Evolutionary conservation across 2,888 invertebrate species (phyloP), one percentile per base, ranked within the genome.

Genomic region (Drosophila imparisetae): DNA sequence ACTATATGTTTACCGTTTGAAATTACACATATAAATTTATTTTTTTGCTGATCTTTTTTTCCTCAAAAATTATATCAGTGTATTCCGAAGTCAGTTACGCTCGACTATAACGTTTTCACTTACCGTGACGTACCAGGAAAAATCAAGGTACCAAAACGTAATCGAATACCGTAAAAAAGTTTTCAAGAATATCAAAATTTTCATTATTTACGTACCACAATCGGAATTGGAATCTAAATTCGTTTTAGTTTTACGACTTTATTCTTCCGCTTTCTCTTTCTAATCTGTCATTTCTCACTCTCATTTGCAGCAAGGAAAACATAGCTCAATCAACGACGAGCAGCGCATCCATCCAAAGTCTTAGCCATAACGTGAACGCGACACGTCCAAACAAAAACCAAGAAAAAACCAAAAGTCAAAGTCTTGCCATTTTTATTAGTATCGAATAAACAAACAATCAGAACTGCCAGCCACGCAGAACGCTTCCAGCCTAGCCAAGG

Each of bases 371-470:
- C 77, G 78, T 77, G 72, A 76, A 72, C 66, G 27, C 67, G 24
- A 80, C 55, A 52, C 81, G 81, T 78, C 78, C 78, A 80, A 67
- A n/a, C 32, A 54, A 21, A 8, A 36, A 18, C 18, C 49, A 27
- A 18, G 27, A 29, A 49, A 5, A 27, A 10, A 27, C 49, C 49
- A 45, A 45, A 57, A 80, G 66, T 80, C 80, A 77, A 78, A 80
- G 72, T 80, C 81, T 78, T 76, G 77, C 77, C 80, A 78, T 80
- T 55, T 55, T 21, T 80, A 38, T 50, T 42, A 42, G 67, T 78
- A 78, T 78, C 72, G 78, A 78, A 76, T 78, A 71, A 78, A 78
- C 77, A 71, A 80, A 80, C 77, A 79, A 75, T 57, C 58, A 59
- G 40, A 76, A 80, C 81, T 76, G 86, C 81, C 89, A 72, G 80